Base-by-base conservation (phyloP, 1,140 invertebrate genomes). In the Trialeurodes vaporariorum region DNA sequence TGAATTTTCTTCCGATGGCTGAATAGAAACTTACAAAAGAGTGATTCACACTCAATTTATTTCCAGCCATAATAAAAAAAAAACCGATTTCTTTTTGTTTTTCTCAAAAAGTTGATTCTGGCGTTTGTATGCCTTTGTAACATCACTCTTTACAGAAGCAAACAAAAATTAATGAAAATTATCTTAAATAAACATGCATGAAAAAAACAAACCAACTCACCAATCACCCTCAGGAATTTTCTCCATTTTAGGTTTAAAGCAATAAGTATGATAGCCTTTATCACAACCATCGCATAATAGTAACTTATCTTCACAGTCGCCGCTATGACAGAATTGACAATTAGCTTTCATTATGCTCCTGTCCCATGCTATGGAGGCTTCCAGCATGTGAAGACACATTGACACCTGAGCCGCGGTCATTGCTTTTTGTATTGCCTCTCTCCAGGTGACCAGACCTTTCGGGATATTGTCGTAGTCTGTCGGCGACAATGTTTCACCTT, bases 271-370 rank as follows among this genome's bases (percentile, higher is more conserved):
- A 74, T 94, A 89, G 63, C 94, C 94, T 72, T 88, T 87, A 76
- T 97, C 94, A 77, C 94, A 98, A 0, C 85, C 86, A 78, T 98
- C 94, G 77, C 94, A 98, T 0, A 98, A 81, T 61, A 98, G 78
- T 91, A 97, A 96, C 73, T 91, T 91, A 69, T 97, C 93, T 0
- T 88, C 87, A 78, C 96, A 91, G 9, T 85, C 85, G 72, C 88
- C 87, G 22, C 89, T 82, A 1, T 91, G 81, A 77, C 95, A 98
- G 26, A 96, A 82, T 17, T 87, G 80, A 79, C 95, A 98, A 60
- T 87, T 82, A 0, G 93, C 91, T 76, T 95, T 89, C 25, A 92
- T 82, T 0, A 88, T 87, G 58, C 88, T 91, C 70, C 83, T 85
- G 9, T 82, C 80, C 91, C 91, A 93, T 40, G 84, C 81, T 58